Base-by-base conservation (phyloP, 2,888 invertebrate species). In the Gibbula magus region DNA sequence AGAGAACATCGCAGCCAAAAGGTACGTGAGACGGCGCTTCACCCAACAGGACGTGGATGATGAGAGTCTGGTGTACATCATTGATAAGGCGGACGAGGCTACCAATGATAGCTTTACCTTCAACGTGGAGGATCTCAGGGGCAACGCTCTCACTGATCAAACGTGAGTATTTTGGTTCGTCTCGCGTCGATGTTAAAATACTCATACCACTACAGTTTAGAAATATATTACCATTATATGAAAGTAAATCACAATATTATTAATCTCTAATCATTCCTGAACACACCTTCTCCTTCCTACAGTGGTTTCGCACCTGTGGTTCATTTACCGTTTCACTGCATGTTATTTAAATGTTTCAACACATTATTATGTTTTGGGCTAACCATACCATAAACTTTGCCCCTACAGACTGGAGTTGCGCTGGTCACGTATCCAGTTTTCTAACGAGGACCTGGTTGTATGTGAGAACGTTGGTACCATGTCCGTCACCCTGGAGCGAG, bases 31-130 rank as follows among this genome's bases (percentile, higher is more conserved):
- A 56, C 81, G 90, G 45, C 77, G 88, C 35, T 92, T 92, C 83
- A 90, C 91, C 0, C 93, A 92, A 85, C 84, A 90, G 77, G 92
- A 93, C 82, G 80, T 92, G 22, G 91, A 92, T 82, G 91, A 92
- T 67, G 88, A 89, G 18, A 86, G 87, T 18, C 80, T 92, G 20
- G 84, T 88, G 32, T 92, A 89, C 78, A 88, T 92, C 29, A 84
- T 92, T 32, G 88, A 91, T 77, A 84, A 86, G 51, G 88, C 87
- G 39, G 84, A 85, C 1, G 78, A 84, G 7, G 86, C 86, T 10
- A 90, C 89, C 39, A 88, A 89, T 74, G 92, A 92, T 80, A 89
- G 89, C 81, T 91, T 92, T 81, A 87, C 87, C 7, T 92, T 92
- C 86, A 81, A 89, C 29, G 88, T 92, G 10, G 87, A 88, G 75